Percentiles rank a stretch among this genome's conserved stretches.
These are phyloP conservation scores for Xenopus laevis DNA, from an alignment of 2,113 vertebrate species.

Conservation along the genomic window DNA sequence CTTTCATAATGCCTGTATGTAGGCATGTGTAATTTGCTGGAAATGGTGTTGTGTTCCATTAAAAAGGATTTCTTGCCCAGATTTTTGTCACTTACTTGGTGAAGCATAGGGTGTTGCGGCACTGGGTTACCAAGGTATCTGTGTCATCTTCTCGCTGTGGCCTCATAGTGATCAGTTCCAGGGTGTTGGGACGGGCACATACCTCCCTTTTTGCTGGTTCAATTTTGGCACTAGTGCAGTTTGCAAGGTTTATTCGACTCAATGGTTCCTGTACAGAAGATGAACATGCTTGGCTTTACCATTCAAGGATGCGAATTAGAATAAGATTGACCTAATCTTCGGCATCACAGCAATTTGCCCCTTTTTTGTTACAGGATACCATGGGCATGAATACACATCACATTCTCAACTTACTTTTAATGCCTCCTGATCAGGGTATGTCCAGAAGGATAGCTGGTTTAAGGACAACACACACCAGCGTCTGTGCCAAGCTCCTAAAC, in stretches of 20 bases:
- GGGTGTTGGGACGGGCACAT: conserved; percentile 72
- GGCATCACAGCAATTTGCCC: no score
- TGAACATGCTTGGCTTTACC: neutral
- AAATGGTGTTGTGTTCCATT: no score
- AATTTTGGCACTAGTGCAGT: conserved; percentile 55
- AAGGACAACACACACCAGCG: conserved; percentile 64
- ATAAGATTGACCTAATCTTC: no score
- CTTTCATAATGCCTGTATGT: no score
- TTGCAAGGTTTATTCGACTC: conserved; percentile 60
- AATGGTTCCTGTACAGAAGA: conserved; percentile 59
- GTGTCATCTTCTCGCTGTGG: conserved; percentile 49
- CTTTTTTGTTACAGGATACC: no score
- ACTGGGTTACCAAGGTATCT: conserved; percentile 58
- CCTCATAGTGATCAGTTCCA: conserved; percentile 63
- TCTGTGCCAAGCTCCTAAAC: conserved; percentile 70
- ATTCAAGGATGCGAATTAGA: no score
- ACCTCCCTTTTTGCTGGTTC: conserved; percentile 62
- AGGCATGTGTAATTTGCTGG: no score
- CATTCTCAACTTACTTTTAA: conserved; percentile 53
- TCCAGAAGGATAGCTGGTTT: conserved; percentile 65
- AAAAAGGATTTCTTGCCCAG: no score
- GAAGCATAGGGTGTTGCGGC: conserved; percentile 22
- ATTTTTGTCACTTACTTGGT: conserved; percentile 32
- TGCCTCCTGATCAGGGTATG: conserved; percentile 65
- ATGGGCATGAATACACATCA: no score